Evolutionary conservation across 2,888 invertebrate genomes (phyloP), one percentile per base, ranked within the genome.

Genomic region (Hypomecis punctinalis): DNA sequence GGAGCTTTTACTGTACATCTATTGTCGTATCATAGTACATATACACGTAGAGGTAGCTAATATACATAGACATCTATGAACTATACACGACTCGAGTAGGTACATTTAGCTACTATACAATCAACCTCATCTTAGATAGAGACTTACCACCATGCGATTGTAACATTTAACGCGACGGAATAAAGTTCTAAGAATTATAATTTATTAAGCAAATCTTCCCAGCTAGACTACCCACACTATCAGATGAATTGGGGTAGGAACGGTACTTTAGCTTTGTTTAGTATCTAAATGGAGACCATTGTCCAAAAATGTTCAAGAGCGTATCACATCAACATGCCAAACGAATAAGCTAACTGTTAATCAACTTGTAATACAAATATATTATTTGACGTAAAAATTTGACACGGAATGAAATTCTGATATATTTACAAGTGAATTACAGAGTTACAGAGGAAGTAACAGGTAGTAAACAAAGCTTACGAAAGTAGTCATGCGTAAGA

Each of bases 11-110:
- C n/a, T n/a, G n/a, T n/a, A n/a, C 76, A 57, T 74, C 87, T 82
- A 89, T 89, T 90, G 87, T 88, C 73, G 78, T 77, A 78, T 76
- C 77, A 73, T 75, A 46, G 75, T 76, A 23, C 23, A 23, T 23
- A 77, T 76, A 78, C 73, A 76, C 78, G 84, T 85, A 83, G 85
- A 88, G 89, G 89, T 86, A 89, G 82, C 77, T 80, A 68, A 78
- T 78, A 79, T 47, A 57, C 45, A 37, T 10, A 36, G 4, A 54
- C 33, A 54, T 39, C 5, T 4, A 37, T 52, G 1, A 23, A 23
- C 23, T 23, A 23, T 23, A 23, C 23, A 23, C 23, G 23, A 23
- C 23, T 23, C 23, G 23, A 23, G 23, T 23, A n/a, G n/a, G n/a
- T n/a, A 23, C 3, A 23, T 23, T 23, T 23, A 23, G 23, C 23